Evolutionary conservation across 2,888 invertebrate genomes (phyloP), one percentile per base, ranked within the genome.

Genomic region (Autographa pulchrina): DNA sequence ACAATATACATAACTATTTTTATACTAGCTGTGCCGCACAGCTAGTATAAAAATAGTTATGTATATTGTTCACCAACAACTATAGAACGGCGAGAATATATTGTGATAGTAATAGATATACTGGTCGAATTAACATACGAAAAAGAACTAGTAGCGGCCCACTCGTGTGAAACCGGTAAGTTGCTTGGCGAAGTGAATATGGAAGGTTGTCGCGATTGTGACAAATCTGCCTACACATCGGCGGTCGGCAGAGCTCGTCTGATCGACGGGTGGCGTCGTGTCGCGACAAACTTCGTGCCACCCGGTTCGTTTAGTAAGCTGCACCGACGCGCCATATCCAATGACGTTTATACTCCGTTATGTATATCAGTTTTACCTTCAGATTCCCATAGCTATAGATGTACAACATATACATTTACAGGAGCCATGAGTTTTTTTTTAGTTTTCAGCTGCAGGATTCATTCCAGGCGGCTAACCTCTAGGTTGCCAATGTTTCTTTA

Each of bases 111-210:
- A 85, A 89, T 88, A 87, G 80, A 84, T 56, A 56, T 84, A 88
- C 88, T 89, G 88, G 88, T 89, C 86, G 85, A 86, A 92, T 93
- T 91, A 89, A 85, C 92, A 92, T 92, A 92, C 83, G 89, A 91
- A 92, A 92, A 90, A 89, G 89, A 92, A 89, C 89, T 86, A 89
- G 90, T 89, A 86, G 91, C 94, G 86, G 88, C 95, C 95, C 94
- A 94, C 95, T 93, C 94, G 86, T 86, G 88, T 86, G 87, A 90
- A 93, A 95, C 95, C 94, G 94, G 94, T 94, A 94, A 91, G 83
- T 79, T 90, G 90, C 91, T 91, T 92, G 92, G 90, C 91, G 89
- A 20, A 90, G 92, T 95, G 92, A 94, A 95, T 95, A 95, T 94
- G 95, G 94, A 93, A 94, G 93, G 93, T 94, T 94, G 95, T 91